Percentiles rank a stretch among this genome's conserved stretches.
These are phyloP conservation scores for Drosophila obscura DNA, from an alignment of 1,140 invertebrate species.

Conservation along the genomic window DNA sequence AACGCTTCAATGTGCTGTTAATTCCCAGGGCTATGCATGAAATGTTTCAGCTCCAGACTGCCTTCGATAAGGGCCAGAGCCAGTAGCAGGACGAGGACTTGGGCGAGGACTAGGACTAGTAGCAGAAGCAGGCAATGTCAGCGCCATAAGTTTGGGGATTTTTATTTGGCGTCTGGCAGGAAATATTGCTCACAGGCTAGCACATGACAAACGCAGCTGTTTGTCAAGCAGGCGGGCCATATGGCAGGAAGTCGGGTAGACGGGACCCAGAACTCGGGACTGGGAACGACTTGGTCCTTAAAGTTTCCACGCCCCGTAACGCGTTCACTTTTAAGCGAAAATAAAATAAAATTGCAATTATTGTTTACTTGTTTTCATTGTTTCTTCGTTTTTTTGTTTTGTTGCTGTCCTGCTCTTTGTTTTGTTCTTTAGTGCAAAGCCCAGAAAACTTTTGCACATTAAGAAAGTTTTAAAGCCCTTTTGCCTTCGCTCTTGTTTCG, in stretches of 20 bases:
- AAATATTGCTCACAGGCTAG: conserved; percentile 77
- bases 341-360: conserved; percentile 65
- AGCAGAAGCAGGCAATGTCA: conserved; percentile 44
- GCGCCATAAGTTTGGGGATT: conserved; percentile 78
- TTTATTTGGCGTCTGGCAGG: conserved; percentile 75
- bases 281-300: conserved; percentile 35
- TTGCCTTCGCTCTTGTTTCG: conserved; percentile 39
- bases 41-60: conserved; percentile 27
- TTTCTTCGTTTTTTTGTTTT: conserved; percentile 10
- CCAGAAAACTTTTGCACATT: conserved; percentile 55
- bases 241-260: conserved; percentile 22
- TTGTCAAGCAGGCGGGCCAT: conserved; percentile 57
- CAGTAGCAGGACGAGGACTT: background rate
- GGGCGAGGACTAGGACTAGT: background rate
- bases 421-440: conserved; percentile 37
- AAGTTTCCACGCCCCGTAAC: conserved; percentile 48
- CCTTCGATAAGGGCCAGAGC: too few relatives aligned
- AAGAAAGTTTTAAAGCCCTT: conserved; percentile 55
- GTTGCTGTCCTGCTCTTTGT: conserved; percentile 9
- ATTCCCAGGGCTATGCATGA: conserved; percentile 61
- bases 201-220: conserved; percentile 79
- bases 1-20: conserved; percentile 70
- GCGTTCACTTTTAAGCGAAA: conserved; percentile 24
- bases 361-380: conserved; percentile 56
- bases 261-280: background rate